Percentiles rank a stretch among this genome's conserved stretches.
phyloP scores from a whole-genome alignment of 2,888 invertebrate species.

The Stratiomys singularior region DNA sequence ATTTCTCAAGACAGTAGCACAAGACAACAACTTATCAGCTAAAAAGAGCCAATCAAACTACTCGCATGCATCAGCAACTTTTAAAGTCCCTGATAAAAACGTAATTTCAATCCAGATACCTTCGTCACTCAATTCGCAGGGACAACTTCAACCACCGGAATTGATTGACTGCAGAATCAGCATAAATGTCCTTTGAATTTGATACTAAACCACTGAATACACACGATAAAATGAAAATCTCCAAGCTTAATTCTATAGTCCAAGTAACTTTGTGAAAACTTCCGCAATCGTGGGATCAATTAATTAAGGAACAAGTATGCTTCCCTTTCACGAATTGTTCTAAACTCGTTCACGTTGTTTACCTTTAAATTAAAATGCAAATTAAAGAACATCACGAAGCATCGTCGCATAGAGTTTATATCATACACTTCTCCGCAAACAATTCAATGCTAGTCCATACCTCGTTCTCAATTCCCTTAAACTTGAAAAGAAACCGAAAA shows the following conservation, averaged over 20 bases:
- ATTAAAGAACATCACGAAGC: constrained; percentile 51
- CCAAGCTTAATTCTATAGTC: background rate
- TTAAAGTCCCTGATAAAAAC: too few species aligned
- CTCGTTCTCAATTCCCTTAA: constrained; percentile 4
- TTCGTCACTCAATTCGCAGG: too few species aligned
- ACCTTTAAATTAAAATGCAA: constrained; percentile 53
- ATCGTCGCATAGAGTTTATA: constrained; percentile 46
- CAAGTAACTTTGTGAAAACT: background rate
- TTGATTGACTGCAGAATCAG: too few species aligned
- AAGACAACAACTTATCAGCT: too few species aligned
- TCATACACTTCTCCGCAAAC: constrained; percentile 37
- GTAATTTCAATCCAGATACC: too few species aligned
- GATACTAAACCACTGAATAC: constrained; percentile 8
- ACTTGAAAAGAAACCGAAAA: constrained; percentile 15
- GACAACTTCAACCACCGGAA: too few species aligned
- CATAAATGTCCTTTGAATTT: too few species aligned
- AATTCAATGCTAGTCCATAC: background rate
- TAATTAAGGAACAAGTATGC: constrained; percentile 50
- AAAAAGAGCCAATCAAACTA: too few species aligned
- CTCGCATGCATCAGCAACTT: too few species aligned
- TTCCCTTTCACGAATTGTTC: constrained; percentile 36
- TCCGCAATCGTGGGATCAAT: constrained; percentile 43
- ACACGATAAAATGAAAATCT: constrained; percentile 20
- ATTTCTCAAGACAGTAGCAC: too few species aligned
- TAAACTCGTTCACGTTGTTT: constrained; percentile 50